phyloP scores from a whole-genome alignment of 2,113 vertebrate species.

The Nansenia antarctica region DNA sequence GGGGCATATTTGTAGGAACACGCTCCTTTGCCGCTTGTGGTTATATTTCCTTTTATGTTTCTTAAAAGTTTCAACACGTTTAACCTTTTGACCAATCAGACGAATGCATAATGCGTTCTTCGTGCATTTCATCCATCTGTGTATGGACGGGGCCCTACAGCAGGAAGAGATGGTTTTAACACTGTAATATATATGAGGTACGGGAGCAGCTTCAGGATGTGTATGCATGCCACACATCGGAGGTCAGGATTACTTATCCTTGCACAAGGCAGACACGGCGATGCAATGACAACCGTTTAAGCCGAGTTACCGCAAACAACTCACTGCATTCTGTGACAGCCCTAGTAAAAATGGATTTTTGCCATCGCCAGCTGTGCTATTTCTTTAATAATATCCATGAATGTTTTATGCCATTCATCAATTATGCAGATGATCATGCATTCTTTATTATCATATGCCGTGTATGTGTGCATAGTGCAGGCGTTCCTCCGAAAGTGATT shows the following conservation, averaged over 20 bases:
- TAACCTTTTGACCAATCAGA: too few relatives aligned
- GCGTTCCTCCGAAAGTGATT: constrained; percentile 1
- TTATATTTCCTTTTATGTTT: too few relatives aligned
- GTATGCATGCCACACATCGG: not conserved
- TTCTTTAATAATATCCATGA: constrained; percentile 36
- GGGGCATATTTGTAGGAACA: too few relatives aligned
- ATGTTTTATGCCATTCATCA: constrained; percentile 44
- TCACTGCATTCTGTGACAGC: constrained; percentile 26
- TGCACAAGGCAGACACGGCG: not conserved
- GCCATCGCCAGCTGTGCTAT: not conserved
- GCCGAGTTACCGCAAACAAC: constrained; percentile 15
- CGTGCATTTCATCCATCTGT: too few relatives aligned
- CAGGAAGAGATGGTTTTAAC: too few relatives aligned
- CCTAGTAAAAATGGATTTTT: constrained; percentile 7
- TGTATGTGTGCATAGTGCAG: not conserved
- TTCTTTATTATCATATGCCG: constrained; percentile 37
- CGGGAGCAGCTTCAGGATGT: not conserved
- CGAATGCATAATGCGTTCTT: too few relatives aligned
- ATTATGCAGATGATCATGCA: constrained; percentile 55
- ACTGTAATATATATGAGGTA: too few relatives aligned
- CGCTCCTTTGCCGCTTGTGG: too few relatives aligned
- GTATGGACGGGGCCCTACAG: too few relatives aligned
- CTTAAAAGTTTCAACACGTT: too few relatives aligned
- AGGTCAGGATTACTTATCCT: not conserved
- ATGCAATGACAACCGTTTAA: constrained; percentile 22